A percentile compares a stretch with the other conserved stretches of the same genome.
phyloP scores from a whole-genome alignment of 2,888 invertebrate species.

The Hydriomena furcata region DNA sequence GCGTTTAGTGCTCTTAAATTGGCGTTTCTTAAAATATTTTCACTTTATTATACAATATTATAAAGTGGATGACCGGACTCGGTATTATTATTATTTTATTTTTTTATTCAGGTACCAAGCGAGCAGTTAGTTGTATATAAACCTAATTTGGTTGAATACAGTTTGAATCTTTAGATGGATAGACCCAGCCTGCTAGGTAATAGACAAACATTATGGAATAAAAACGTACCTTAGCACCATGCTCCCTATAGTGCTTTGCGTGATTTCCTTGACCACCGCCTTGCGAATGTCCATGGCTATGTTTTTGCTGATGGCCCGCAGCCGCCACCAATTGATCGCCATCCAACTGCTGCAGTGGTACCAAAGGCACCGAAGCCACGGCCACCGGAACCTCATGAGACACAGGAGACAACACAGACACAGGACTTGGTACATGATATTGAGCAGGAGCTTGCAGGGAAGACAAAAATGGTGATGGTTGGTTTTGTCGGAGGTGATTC shows the following conservation, averaged over 20 bases:
- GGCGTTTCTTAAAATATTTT: too few relatives aligned
- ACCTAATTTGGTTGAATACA: too few relatives aligned
- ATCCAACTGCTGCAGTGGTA: slow-evolving; percentile 44
- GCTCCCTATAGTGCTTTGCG: slow-evolving; percentile 75
- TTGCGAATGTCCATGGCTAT: slow-evolving; percentile 61
- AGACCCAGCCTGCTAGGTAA: too few relatives aligned
- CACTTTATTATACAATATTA: too few relatives aligned
- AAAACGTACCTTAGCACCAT: slow-evolving; percentile 79
- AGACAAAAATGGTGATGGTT: slow-evolving; percentile 15
- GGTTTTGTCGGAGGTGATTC: slow-evolving; percentile 1
- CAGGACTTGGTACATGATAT: slow-evolving; percentile 35
- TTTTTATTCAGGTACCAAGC: too few relatives aligned
- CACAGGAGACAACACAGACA: slow-evolving; percentile 30
- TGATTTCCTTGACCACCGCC: slow-evolving; percentile 83
- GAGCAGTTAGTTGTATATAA: too few relatives aligned
- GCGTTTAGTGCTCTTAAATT: too few relatives aligned
- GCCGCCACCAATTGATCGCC: slow-evolving; percentile 52
- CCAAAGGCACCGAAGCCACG: slow-evolving; percentile 41
- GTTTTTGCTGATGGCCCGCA: slow-evolving; percentile 57
- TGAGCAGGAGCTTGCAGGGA: slow-evolving; percentile 28
- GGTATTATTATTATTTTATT: too few relatives aligned
- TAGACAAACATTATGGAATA: neutral
- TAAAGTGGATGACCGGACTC: too few relatives aligned
- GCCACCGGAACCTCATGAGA: slow-evolving; percentile 39
- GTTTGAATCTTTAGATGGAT: too few relatives aligned